These are phyloP conservation scores for Sinotaia quadrata DNA, from an alignment of 2,888 invertebrate species.

Conservation along the genomic window DNA sequence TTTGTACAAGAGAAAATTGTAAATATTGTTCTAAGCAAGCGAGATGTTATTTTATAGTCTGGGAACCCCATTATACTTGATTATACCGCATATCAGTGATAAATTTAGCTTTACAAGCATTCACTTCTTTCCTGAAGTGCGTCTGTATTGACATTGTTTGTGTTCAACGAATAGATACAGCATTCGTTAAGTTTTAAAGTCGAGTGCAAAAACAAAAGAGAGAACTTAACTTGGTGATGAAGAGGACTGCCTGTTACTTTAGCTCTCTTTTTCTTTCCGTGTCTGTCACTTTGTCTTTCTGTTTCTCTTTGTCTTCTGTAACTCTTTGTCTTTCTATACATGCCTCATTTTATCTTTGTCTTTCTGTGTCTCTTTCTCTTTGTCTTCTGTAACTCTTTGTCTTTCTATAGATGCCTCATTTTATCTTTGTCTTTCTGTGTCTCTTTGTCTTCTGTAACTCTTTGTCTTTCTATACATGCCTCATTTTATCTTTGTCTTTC, in stretches of 20 bases:
- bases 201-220: too few species aligned
- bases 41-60: too few species aligned
- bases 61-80: too few species aligned
- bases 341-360: slow-evolving; percentile 1
- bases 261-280: neutral
- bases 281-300: neutral
- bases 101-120: too few species aligned
- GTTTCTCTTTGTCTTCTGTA: neutral
- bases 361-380: neutral
- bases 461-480: neutral
- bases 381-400: neutral
- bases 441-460: neutral
- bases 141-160: too few species aligned
- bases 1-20: too few species aligned
- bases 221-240: too few species aligned
- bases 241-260: neutral
- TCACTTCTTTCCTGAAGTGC: too few species aligned
- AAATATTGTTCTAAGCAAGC: too few species aligned
- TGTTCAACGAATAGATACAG: too few species aligned
- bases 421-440: neutral
- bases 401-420: neutral
- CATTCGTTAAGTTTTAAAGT: too few species aligned
- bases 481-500: neutral
- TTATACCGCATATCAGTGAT: too few species aligned
- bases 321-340: neutral